Evolutionary conservation across 2,113 vertebrate genomes (phyloP).

Genomic region (Saguinus imperator): DNA sequence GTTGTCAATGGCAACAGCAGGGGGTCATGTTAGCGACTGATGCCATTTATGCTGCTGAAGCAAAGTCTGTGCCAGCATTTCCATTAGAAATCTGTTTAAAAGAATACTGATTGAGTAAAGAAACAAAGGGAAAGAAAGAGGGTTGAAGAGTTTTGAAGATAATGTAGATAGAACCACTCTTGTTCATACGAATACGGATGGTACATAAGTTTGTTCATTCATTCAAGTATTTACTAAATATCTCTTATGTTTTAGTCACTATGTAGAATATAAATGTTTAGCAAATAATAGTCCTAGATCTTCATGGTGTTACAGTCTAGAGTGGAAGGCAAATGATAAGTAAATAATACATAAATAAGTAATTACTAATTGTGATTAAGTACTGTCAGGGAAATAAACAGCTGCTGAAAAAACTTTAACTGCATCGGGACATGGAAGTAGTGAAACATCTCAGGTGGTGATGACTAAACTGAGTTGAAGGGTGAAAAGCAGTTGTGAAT

Average conservation of each 20-base stretch:
- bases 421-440: background rate
- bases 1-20: conserved; percentile 71
- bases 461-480: background rate
- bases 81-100: conserved; percentile 72
- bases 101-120: conserved; percentile 42
- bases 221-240: background rate
- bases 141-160: background rate
- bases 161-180: background rate
- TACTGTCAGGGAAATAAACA: background rate
- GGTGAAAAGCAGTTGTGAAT: background rate
- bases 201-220: background rate
- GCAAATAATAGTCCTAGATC: background rate
- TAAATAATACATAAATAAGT: background rate
- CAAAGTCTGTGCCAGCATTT: conserved; percentile 74
- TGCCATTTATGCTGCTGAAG: conserved; percentile 79
- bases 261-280: background rate
- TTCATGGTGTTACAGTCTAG: background rate
- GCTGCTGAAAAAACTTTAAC: background rate
- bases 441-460: background rate
- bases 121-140: conserved; percentile 2
- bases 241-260: background rate
- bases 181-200: background rate
- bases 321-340: background rate
- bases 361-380: background rate
- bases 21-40: conserved; percentile 68